Conservation (phyloP, 2,888 invertebrate species). For the Phyllotreta cruciferae region DNA sequence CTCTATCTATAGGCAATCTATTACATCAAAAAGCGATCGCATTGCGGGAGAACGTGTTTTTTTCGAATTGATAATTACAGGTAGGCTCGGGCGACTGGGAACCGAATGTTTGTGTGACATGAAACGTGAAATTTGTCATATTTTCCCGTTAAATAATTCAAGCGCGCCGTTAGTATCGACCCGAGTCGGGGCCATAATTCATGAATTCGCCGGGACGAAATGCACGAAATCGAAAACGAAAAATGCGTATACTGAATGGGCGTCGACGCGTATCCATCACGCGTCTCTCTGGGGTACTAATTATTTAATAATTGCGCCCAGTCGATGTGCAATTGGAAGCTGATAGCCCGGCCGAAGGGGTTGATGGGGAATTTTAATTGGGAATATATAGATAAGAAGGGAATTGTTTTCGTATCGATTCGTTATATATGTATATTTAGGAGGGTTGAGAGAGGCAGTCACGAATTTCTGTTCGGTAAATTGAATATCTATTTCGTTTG, state of each 20-base stretch:
- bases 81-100: not conserved
- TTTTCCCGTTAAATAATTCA: slow-evolving; percentile 47
- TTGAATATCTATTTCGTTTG: too few species aligned
- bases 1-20: too few species aligned
- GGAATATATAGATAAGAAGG: not conserved
- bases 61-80: slow-evolving; percentile 9
- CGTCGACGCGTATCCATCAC: slow-evolving; percentile 48
- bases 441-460: too few species aligned
- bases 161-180: slow-evolving; percentile 51
- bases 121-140: slow-evolving; percentile 46
- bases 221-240: slow-evolving; percentile 54
- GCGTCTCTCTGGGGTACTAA: slow-evolving; percentile 52
- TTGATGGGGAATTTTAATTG: slow-evolving; percentile 31
- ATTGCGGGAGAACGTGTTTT: not conserved
- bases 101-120: slow-evolving; percentile 32
- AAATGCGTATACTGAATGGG: slow-evolving; percentile 55
- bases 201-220: slow-evolving; percentile 50
- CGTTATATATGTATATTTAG: too few species aligned
- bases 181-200: slow-evolving; percentile 50
- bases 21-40: too few species aligned
- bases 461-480: too few species aligned
- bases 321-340: slow-evolving; percentile 40
- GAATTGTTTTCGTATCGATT: too few species aligned
- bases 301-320: slow-evolving; percentile 53
- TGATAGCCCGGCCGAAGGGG: slow-evolving; percentile 32